Conservation (phyloP, 2,888 invertebrate genomes). For the Lordiphosa fenestrarum region DNA sequence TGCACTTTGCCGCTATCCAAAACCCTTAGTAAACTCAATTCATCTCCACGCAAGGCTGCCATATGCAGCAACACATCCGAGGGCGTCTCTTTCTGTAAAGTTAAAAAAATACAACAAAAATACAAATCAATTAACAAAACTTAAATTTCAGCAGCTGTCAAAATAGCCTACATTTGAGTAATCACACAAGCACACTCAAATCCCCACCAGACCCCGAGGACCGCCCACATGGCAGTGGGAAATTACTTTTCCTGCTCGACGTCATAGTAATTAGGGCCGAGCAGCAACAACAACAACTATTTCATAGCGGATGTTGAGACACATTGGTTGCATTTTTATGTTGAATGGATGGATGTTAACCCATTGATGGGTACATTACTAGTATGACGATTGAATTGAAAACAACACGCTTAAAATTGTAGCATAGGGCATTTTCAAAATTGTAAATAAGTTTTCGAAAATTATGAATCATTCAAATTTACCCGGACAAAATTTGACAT, state of each 20-base stretch:
- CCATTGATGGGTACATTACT: slow-evolving; percentile 11
- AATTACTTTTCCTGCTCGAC: slow-evolving; percentile 43
- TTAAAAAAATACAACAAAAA: slow-evolving; percentile 21
- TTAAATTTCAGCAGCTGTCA: slow-evolving; percentile 41
- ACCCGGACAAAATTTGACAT: no score
- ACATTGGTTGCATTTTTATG: slow-evolving; percentile 42
- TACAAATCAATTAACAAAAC: slow-evolving; percentile 29
- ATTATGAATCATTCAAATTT: no score
- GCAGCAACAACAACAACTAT: slow-evolving; percentile 27
- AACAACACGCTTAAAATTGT: no score
- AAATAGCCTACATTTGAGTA: slow-evolving; percentile 19
- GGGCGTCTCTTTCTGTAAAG: slow-evolving; percentile 93
- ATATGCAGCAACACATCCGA: slow-evolving; percentile 95
- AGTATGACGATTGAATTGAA: not conserved
- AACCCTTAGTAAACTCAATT: slow-evolving; percentile 87
- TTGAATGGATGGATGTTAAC: slow-evolving; percentile 29
- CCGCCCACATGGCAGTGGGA: slow-evolving; percentile 12
- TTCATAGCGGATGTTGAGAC: slow-evolving; percentile 41
- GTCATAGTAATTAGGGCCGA: slow-evolving; percentile 50
- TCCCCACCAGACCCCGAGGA: slow-evolving; percentile 1
- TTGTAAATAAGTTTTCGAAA: no score
- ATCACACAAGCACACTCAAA: slow-evolving; percentile 6
- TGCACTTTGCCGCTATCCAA: slow-evolving; percentile 96
- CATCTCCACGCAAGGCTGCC: slow-evolving; percentile 93
- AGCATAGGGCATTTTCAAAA: no score